Percentiles rank a stretch among this genome's conserved stretches.
phyloP scores from a whole-genome alignment of 1,140 invertebrate genomes.

The Agrilus planipennis region DNA sequence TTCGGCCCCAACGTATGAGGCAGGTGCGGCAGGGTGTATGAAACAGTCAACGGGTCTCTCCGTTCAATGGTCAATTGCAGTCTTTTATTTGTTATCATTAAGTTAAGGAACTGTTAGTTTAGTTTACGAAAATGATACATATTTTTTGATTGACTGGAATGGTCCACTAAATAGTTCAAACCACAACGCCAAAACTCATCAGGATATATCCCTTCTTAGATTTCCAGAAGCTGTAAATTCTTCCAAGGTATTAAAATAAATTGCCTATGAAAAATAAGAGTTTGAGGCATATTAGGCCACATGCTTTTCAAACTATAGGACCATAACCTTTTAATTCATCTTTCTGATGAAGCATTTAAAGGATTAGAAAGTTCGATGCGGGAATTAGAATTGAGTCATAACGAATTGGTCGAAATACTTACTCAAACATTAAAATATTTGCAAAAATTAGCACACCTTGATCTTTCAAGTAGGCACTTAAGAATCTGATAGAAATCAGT shows the following conservation, averaged over 20 bases:
- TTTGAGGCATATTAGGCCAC: conserved; percentile 59
- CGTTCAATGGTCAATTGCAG: no score
- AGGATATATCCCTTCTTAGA: conserved; percentile 59
- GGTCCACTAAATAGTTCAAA: no score
- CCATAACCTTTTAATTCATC: conserved; percentile 64
- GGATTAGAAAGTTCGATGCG: conserved; percentile 75
- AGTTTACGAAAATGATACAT: no score
- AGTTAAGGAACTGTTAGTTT: no score
- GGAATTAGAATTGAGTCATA: conserved; percentile 70
- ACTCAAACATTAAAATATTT: conserved; percentile 65
- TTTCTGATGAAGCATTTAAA: conserved; percentile 72
- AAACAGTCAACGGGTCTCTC: no score
- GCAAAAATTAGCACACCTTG: conserved; percentile 64
- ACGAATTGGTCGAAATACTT: conserved; percentile 62
- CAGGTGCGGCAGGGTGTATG: no score
- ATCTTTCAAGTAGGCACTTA: conserved; percentile 54
- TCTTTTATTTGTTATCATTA: no score
- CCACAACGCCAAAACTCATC: no score
- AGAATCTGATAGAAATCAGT: no score
- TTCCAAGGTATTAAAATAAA: conserved; percentile 68
- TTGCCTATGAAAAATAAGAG: conserved; percentile 67
- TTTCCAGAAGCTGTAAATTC: conserved; percentile 64
- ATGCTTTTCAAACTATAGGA: conserved; percentile 71
- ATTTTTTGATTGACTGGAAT: no score
- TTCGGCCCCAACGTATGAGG: no score